A percentile compares a stretch with the other conserved stretches of the same genome.
Evolutionary conservation across 2,888 invertebrate species (phyloP).

Genomic region (Ectemnius lituratus): DNA sequence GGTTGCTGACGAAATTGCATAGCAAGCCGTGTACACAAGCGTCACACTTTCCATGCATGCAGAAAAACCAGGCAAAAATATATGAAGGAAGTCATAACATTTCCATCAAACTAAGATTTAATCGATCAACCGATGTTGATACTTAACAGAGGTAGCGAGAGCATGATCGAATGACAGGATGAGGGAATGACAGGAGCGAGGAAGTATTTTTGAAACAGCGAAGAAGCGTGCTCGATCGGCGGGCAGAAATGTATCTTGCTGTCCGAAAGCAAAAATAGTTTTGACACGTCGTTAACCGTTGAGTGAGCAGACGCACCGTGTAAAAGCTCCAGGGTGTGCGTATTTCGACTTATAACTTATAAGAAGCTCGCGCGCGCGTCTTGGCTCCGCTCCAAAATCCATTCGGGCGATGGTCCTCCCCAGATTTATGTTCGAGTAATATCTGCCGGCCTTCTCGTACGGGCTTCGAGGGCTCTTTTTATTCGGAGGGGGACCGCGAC

Average conservation of each 20-base stretch:
- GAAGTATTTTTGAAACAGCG: not conserved
- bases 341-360: conserved; percentile 53
- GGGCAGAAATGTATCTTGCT: conserved; percentile 47
- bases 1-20: conserved; percentile 61
- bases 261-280: conserved; percentile 57
- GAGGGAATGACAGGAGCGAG: not conserved
- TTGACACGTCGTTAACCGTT: conserved; percentile 63
- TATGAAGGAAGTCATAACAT: too few species aligned
- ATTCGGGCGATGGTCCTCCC: conserved; percentile 50
- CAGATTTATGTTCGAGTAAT: conserved; percentile 60
- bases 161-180: not conserved
- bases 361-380: conserved; percentile 43
- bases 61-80: too few species aligned
- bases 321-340: conserved; percentile 42
- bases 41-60: too few species aligned
- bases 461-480: conserved; percentile 36
- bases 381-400: conserved; percentile 52
- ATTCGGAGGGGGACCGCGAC: conserved; percentile 8
- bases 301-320: conserved; percentile 52
- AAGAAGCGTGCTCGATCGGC: too few species aligned
- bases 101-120: too few species aligned
- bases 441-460: conserved; percentile 46
- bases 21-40: conserved; percentile 34
- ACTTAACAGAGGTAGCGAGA: too few species aligned
- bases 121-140: too few species aligned